Conservation (phyloP, 2,113 vertebrate genomes). For the Poeciliopsis occidentalis region DNA sequence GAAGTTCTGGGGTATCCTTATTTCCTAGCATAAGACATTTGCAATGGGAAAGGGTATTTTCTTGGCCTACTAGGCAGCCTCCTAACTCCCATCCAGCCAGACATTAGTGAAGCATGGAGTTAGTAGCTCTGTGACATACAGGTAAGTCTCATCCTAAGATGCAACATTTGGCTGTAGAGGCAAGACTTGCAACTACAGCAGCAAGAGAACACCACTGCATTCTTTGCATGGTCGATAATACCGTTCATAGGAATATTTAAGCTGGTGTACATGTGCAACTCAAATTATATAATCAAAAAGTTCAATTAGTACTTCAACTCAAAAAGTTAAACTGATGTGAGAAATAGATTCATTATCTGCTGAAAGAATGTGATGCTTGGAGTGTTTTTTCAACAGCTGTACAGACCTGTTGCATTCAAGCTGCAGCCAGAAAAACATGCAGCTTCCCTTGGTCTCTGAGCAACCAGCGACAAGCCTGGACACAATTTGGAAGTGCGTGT, state of each 20-base stretch:
- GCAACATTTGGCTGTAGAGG: not conserved
- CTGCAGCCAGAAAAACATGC: not conserved
- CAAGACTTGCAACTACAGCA: not conserved
- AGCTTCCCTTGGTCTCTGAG: not conserved
- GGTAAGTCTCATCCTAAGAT: not conserved
- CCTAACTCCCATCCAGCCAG: not conserved
- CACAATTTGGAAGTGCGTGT: not conserved
- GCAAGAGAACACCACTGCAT: not conserved
- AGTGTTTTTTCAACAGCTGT: not conserved
- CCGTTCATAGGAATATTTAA: no score
- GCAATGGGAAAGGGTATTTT: conserved; percentile 53
- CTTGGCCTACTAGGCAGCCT: conserved; percentile 19
- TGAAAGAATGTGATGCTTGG: not conserved
- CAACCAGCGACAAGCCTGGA: not conserved
- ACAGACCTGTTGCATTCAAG: not conserved
- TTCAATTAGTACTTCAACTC: not conserved
- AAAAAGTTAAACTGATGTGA: not conserved
- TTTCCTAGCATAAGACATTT: conserved; percentile 58
- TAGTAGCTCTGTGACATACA: not conserved
- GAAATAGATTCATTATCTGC: not conserved
- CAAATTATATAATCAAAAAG: not conserved
- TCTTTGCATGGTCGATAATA: not conserved
- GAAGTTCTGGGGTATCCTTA: conserved; percentile 42
- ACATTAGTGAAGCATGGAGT: conserved; percentile 39
- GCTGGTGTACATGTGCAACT: not conserved